Base-by-base conservation (phyloP, 1,140 invertebrate genomes). In the Akabosia matsudoensis region DNA sequence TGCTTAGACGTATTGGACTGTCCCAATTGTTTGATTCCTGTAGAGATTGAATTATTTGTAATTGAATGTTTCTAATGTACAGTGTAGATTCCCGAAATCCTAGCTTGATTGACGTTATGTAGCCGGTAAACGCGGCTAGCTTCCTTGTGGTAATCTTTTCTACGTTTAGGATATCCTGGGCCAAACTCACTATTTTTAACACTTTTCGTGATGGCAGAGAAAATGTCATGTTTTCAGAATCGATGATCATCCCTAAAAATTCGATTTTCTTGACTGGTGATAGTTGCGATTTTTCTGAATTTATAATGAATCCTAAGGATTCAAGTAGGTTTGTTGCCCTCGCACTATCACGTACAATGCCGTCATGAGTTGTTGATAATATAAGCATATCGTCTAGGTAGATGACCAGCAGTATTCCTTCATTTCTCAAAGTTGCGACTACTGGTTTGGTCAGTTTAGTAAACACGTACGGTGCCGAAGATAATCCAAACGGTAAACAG, bases 371-470 rank as follows among this genome's bases (percentile, higher is more conserved):
- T 10, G 7, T 45, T 1, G 33, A 4, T 1, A 73, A 1, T 28
- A 51, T 13, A 10, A 76, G 10, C 3, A 37, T 37, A 45, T 52
- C 73, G 28, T 77, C 76, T 22, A 77, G 18, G 37, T 77, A 77
- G 56, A 74, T 37, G 10, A 54, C 18, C 13, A 52, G 33, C 10
- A 30, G 14, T 16, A 77, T 56, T 13, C 76, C 37, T 30, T 74
- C 14, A 30, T 31, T 16, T 2, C 76, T 4, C 1, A 73, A 33
- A 33, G 24, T 24, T 26, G 70, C n/a, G 13, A 74, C 52, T 14
- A 76, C 16, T 3, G 71, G 70, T 37, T 74, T 79, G 1, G 52
- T 45, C 33, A 79, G 1, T 67, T 79, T 79, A 22, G 78, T 79
- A 73, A 67, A 79, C 14, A 22, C 33, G 28, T 18, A 76, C 13